These are phyloP conservation scores for Sepioteuthis lessoniana DNA, from an alignment of 2,888 invertebrate species.

Conservation along the genomic window DNA sequence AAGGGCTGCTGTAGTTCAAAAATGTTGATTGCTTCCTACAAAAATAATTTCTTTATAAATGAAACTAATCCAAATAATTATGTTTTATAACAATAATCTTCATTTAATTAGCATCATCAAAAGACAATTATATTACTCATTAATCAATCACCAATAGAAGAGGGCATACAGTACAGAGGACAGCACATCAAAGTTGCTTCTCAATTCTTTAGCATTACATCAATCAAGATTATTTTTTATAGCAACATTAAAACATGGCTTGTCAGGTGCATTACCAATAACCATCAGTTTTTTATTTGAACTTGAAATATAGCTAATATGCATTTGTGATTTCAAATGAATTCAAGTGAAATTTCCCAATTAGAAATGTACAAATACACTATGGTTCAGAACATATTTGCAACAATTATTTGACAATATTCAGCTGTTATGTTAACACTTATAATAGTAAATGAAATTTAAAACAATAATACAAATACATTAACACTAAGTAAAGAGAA, in stretches of 20 bases:
- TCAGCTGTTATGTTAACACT: no score
- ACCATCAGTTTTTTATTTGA: not conserved
- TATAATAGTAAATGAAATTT: no score
- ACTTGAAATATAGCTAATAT: not conserved
- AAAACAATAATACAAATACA: no score
- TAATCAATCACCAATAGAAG: not conserved
- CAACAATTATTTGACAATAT: not conserved
- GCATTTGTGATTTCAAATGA: not conserved
- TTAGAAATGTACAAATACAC: not conserved
- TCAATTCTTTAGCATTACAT: not conserved
- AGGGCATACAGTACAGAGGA: not conserved
- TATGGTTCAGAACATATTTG: not conserved
- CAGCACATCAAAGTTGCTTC: not conserved
- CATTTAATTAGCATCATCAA: slow-evolving; percentile 33
- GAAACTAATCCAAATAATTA: slow-evolving; percentile 21
- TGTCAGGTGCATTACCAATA: not conserved
- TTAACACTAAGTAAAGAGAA: no score
- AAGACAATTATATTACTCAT: slow-evolving; percentile 33
- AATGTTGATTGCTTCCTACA: slow-evolving; percentile 33
- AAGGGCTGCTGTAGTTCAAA: not conserved
- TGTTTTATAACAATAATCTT: not conserved
- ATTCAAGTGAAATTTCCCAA: not conserved
- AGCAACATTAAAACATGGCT: not conserved
- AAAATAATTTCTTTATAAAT: not conserved
- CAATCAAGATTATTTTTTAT: slow-evolving; percentile 18